Conservation (phyloP, 2,113 vertebrate genomes). For the Naja naja region DNA sequence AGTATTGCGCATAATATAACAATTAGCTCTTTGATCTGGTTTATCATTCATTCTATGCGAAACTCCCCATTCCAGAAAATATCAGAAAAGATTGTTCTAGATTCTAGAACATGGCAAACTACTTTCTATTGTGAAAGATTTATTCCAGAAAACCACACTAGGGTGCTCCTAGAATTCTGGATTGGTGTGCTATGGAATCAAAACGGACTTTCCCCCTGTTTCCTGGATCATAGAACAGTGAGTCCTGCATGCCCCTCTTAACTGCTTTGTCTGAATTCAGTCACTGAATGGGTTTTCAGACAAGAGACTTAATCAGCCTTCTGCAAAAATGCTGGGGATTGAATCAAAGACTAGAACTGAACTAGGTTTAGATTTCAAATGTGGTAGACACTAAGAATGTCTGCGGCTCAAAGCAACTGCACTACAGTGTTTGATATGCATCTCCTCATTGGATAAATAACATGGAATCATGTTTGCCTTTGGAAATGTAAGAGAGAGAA, state of each 20-base stretch:
- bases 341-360: background rate
- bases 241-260: background rate
- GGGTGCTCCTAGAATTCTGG: background rate
- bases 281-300: background rate
- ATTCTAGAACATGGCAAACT: background rate
- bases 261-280: background rate
- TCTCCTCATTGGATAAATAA: background rate
- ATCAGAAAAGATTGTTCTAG: background rate
- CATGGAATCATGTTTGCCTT: background rate
- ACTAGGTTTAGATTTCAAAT: background rate
- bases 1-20: background rate
- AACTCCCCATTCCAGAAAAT: background rate
- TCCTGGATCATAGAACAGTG: background rate
- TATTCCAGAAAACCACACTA: background rate
- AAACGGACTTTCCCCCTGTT: background rate
- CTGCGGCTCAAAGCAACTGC: background rate
- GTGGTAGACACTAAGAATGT: background rate
- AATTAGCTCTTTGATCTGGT: background rate
- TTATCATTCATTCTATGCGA: background rate
- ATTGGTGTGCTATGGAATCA: background rate
- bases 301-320: background rate
- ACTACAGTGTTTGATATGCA: background rate
- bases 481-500: background rate
- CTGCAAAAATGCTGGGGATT: background rate
- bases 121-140: background rate